These are phyloP conservation scores for Rhinolophus sinicus DNA, from an alignment of 2,113 vertebrate genomes.

Conservation along the genomic window DNA sequence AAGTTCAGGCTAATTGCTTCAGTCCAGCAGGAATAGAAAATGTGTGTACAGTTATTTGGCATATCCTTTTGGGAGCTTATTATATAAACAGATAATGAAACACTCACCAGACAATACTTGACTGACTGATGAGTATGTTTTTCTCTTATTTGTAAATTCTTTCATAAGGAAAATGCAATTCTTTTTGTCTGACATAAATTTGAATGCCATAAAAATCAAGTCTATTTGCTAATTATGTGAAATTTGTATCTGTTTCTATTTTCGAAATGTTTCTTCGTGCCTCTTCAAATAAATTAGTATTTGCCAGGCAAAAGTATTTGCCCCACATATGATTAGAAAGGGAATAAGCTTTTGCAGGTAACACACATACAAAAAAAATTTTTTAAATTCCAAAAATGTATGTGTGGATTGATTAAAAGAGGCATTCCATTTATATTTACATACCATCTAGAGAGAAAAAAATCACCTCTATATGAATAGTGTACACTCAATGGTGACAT, in stretches of 20 bases:
- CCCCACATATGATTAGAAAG: background rate
- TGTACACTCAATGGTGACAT: background rate
- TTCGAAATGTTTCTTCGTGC: background rate
- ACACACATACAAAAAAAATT: background rate
- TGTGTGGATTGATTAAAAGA: background rate
- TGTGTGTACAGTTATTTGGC: background rate
- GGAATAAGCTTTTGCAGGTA: background rate
- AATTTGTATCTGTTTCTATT: background rate
- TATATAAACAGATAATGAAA: background rate
- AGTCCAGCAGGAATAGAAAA: background rate
- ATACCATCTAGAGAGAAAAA: background rate
- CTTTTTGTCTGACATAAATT: conserved; percentile 29
- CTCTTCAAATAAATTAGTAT: background rate
- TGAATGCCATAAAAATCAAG: background rate
- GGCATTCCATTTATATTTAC: background rate
- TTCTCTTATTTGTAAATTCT: conserved; percentile 24
- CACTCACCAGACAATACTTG: background rate
- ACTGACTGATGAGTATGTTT: background rate
- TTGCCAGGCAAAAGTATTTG: background rate
- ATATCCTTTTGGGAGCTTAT: background rate
- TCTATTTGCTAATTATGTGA: background rate
- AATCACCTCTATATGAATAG: background rate
- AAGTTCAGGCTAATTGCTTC: conserved; percentile 22
- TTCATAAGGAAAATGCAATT: conserved; percentile 9
- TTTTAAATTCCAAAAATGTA: background rate